Evolutionary conservation across 23 tunicate genomes (phyloP).

Genomic region (Styela clava): DNA sequence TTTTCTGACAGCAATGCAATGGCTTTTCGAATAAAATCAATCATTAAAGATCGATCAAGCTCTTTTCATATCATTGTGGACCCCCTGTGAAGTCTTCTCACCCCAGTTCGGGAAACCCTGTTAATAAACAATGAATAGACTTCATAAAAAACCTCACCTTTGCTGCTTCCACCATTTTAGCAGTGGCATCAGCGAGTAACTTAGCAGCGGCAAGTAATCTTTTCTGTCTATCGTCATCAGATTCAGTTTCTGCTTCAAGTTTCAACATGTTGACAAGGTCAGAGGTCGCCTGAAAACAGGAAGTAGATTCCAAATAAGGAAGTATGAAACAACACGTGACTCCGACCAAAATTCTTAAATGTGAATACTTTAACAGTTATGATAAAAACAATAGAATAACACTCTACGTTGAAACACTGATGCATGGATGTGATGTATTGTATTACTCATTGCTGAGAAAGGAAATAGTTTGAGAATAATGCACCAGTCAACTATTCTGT

Average conservation of each 20-base stretch:
- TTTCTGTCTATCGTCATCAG: slow-evolving; percentile 71
- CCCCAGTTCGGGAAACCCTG: too few species aligned
- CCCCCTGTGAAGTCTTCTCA: too few species aligned
- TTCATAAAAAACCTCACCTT: slow-evolving; percentile 43
- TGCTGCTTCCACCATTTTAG: slow-evolving; percentile 98
- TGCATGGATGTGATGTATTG: too few species aligned
- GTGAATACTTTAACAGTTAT: background rate
- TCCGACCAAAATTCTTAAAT: background rate
- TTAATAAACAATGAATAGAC: too few species aligned
- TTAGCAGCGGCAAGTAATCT: slow-evolving; percentile 85
- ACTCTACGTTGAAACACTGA: too few species aligned
- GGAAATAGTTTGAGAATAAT: too few species aligned
- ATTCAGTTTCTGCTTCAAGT: slow-evolving; percentile 75
- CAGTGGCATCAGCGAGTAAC: slow-evolving; percentile 92
- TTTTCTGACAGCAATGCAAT: too few species aligned
- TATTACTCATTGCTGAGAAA: too few species aligned
- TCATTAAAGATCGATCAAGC: too few species aligned
- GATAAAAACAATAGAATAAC: background rate
- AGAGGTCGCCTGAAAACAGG: slow-evolving; percentile 58
- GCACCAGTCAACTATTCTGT: too few species aligned
- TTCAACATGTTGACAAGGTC: slow-evolving; percentile 90
- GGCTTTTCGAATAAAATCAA: too few species aligned
- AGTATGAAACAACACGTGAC: background rate
- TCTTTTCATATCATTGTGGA: too few species aligned
- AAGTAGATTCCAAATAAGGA: background rate